Percentiles rank a stretch among this genome's conserved stretches.
These are phyloP conservation scores for Stichopus chloronotus DNA, from an alignment of 35 echinoderm and acorn worm genomes.

Conservation along the genomic window DNA sequence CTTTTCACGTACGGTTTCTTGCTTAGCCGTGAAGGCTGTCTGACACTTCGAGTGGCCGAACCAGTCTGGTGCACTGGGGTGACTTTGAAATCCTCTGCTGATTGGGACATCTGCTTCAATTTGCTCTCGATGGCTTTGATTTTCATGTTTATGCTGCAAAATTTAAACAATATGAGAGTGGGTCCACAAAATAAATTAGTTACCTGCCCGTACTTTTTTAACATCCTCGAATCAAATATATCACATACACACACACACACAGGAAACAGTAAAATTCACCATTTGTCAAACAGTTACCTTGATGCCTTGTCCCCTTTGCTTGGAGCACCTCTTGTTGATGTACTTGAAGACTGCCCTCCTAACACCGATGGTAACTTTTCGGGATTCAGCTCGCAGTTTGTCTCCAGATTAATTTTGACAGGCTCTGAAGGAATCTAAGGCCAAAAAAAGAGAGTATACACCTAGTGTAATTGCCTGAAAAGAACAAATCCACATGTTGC, in stretches of 20 bases:
- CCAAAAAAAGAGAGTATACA: background rate
- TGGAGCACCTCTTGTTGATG: background rate
- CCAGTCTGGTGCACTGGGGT: constrained; percentile 41
- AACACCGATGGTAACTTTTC: constrained; percentile 14
- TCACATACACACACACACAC: background rate
- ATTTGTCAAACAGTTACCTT: constrained; percentile 13
- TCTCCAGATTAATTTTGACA: background rate
- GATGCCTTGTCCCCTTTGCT: background rate
- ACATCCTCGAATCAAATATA: background rate
- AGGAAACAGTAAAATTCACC: too few relatives aligned
- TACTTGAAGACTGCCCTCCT: constrained; percentile 44
- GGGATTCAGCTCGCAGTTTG: constrained; percentile 36
- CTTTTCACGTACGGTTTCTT: constrained; percentile 54
- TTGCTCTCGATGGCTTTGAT: constrained; percentile 64
- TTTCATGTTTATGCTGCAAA: constrained; percentile 50
- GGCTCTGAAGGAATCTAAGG: constrained; percentile 31
- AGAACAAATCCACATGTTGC: too few relatives aligned
- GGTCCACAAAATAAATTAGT: too few relatives aligned
- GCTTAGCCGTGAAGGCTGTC: constrained; percentile 6
- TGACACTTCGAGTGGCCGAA: background rate
- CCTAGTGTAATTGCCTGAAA: too few relatives aligned
- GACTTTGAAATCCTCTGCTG: constrained; percentile 53
- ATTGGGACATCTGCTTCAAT: constrained; percentile 49
- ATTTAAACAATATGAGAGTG: too few relatives aligned
- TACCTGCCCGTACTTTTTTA: too few relatives aligned